These are phyloP conservation scores for Aricia agestis DNA, from an alignment of 1,140 invertebrate genomes.

Conservation along the genomic window DNA sequence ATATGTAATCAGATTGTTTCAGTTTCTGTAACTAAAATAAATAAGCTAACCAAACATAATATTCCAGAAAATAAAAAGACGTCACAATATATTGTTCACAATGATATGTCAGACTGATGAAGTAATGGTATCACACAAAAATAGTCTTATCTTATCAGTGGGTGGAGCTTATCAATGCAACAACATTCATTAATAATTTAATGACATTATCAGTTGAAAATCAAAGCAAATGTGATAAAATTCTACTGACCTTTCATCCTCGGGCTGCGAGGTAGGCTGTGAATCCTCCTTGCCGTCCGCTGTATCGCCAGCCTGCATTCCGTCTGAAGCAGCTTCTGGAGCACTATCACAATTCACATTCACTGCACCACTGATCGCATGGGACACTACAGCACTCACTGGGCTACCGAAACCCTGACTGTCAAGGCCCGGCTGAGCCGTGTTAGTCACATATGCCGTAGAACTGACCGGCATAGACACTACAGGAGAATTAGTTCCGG, in stretches of 20 bases:
- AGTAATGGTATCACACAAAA: background rate
- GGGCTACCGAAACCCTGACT: slow-evolving; percentile 74
- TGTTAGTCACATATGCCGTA: slow-evolving; percentile 58
- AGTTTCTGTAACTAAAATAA: background rate
- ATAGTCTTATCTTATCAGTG: slow-evolving; percentile 9
- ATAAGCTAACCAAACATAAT: background rate
- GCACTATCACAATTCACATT: slow-evolving; percentile 71
- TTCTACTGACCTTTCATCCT: slow-evolving; percentile 81
- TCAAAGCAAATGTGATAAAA: background rate
- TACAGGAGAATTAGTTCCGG: slow-evolving; percentile 73
- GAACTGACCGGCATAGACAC: slow-evolving; percentile 71
- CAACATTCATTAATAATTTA: background rate
- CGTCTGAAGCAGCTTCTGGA: slow-evolving; percentile 56
- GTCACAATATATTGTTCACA: background rate
- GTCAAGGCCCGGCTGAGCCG: slow-evolving; percentile 56
- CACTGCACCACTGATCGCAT: slow-evolving; percentile 66
- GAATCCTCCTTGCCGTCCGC: slow-evolving; percentile 68
- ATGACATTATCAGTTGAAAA: slow-evolving; percentile 1
- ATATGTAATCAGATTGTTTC: background rate
- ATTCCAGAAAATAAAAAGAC: background rate
- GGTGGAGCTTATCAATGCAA: background rate
- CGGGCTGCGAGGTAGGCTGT: slow-evolving; percentile 65
- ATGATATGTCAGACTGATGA: background rate
- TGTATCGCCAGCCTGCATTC: slow-evolving; percentile 53
- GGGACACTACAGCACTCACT: slow-evolving; percentile 72